Evolutionary conservation across 2,888 invertebrate species (phyloP), one percentile per base, ranked within the genome.

Genomic region (Mantis religiosa): DNA sequence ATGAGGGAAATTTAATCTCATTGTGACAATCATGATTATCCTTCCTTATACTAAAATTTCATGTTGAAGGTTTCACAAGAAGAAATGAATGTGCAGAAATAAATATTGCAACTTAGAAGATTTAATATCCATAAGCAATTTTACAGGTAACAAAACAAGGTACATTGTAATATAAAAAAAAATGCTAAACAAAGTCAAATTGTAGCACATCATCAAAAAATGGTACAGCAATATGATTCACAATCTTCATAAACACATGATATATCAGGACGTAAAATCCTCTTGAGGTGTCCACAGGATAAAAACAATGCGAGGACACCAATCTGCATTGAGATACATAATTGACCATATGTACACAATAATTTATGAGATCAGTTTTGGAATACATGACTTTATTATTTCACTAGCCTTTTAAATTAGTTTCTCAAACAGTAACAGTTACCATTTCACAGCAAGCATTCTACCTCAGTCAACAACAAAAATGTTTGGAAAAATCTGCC

Each of bases 381-480:
- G 54, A 71, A 71, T 71, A 71, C 54, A 71, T 71, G 54, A 27
- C 30, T 3, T 71, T 15, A 28, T 14, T n/a, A 81, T 28, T 81
- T 86, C 86, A 86, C 86, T 86, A 86, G 86, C 86, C 86, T 86
- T 86, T 81, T 47, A 81, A 86, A 86, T n/a, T 71, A 71, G 28
- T 86, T 86, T 28, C 81, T 71, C 27, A 28, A 81, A 28, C 20
- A 85, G 14, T 28, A 54, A 54, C 47, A 86, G 30, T 28, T 81
- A 47, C 30, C 30, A 81, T 71, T 71, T 71, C 54, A 71, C 54
- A 71, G 54, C 54, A 71, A 71, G 54, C 54, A 4, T 71, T 71
- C 54, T 71, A 71, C 54, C 25, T 71, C 54, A 71, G 54, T 71
- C 54, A 6, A 71, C 25, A 71, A 71, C 15, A 71, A 71, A 71